These are phyloP conservation scores for Ciconia nigra DNA, from an alignment of 2,797 vertebrate species.

Conservation along the genomic window DNA sequence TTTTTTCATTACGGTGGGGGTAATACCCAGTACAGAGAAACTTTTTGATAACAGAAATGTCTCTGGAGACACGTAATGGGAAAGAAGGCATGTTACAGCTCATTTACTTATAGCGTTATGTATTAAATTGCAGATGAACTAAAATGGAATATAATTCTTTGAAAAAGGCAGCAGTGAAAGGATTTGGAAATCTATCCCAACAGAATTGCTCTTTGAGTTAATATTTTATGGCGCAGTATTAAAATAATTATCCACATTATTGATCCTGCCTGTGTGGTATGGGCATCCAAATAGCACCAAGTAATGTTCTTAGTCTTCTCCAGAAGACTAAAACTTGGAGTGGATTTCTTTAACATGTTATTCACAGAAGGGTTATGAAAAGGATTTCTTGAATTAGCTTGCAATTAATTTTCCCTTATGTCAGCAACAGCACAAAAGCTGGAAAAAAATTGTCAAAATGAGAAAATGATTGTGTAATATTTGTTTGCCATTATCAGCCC, in stretches of 20 bases:
- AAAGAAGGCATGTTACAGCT: conserved; percentile 15
- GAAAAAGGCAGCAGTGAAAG: not conserved
- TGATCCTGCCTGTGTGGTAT: not conserved
- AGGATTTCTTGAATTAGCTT: not conserved
- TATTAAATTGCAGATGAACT: not conserved
- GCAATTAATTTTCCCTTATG: not conserved
- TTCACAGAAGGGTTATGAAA: not conserved
- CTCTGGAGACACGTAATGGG: not conserved
- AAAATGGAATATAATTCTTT: conserved; percentile 28
- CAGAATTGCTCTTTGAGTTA: not conserved
- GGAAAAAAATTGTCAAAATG: not conserved
- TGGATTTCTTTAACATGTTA: not conserved
- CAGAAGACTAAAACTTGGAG: not conserved
- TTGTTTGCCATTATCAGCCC: not conserved
- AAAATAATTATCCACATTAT: not conserved
- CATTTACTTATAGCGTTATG: not conserved
- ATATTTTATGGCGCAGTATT: not conserved
- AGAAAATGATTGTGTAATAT: not conserved
- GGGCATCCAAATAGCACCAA: not conserved
- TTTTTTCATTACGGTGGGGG: not conserved
- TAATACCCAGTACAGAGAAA: not conserved
- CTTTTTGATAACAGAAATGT: not conserved
- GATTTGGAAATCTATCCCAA: not conserved
- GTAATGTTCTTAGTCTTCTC: not conserved
- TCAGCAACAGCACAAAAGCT: not conserved